Evolutionary conservation across 2,113 vertebrate species (phyloP), one percentile per base, ranked within the genome.

Genomic region (Limnothrissa miodon): DNA sequence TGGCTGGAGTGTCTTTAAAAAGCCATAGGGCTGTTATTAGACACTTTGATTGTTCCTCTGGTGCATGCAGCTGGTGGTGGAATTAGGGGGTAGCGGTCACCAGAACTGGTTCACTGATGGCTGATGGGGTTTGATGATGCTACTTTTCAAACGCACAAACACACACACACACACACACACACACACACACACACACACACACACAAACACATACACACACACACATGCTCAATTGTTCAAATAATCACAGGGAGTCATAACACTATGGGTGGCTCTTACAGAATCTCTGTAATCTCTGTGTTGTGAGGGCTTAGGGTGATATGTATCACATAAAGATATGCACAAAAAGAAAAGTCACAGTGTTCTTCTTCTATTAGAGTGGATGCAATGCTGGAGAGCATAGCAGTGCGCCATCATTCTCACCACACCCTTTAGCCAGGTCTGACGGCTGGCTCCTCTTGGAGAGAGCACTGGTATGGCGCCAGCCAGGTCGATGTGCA

Each of bases 381-480:
- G 42, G 8, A 70, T 25, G 66, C 29, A 74, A 36, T 10, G 0
- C 66, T 74, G 66, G 59, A 29, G 13, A 39, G 66, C 66, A 74
- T 29, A 17, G 66, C 66, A 74, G 33, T 74, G 66, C 66, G 15
- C 66, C 66, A 74, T 17, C 66, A 36, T 29, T 29, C 11, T 33
- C 66, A 74, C 66, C 66, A 74, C 66, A 74, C 66, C 66, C 66
- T 74, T 74, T 1, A 39, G 66, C 59, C 59, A 66, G 62, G 66
- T 33, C 33, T 74, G 66, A 36, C 66, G 59, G 23, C 59, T 62
- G 59, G 42, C 42, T 11, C 66, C 66, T 33, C 66, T 36, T 33
- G 4, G 66, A 74, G 29, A 15, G 66, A 15, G 66, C 1, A 17
- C 66, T 74, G 66, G 66, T 13, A 4, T 29, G 66, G 5, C 33